Conservation (phyloP, 2,888 invertebrate species). For the Tipula lateralis region DNA sequence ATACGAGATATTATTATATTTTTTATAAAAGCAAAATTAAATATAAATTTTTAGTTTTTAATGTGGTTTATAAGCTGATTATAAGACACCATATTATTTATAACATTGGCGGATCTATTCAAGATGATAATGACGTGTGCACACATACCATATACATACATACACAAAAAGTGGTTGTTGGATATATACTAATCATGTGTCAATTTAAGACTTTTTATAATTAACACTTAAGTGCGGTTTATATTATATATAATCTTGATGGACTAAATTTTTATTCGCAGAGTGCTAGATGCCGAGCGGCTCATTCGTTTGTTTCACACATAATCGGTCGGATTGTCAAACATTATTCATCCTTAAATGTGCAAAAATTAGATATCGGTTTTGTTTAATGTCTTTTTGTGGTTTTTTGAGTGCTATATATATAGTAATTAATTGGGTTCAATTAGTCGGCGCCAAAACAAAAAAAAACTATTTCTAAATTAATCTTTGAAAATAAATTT, state of each 20-base stretch:
- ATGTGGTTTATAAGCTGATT: conserved; percentile 19
- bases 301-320: not conserved
- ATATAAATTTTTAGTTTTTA: not conserved
- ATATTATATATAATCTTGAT: not conserved
- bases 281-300: not conserved
- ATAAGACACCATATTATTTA: not conserved
- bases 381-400: not conserved
- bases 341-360: not conserved
- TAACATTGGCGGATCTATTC: not conserved
- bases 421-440: not conserved
- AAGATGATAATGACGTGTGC: not conserved
- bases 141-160: not conserved
- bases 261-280: not conserved
- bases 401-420: not conserved
- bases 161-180: not conserved
- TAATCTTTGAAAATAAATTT: not conserved
- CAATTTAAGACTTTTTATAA: not conserved
- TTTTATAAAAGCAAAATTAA: not conserved
- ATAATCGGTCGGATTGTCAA: not conserved
- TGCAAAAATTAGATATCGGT: not conserved
- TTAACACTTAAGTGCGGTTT: not conserved
- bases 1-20: not conserved
- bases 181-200: not conserved
- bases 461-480: too few relatives aligned
- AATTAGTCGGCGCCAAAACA: not conserved